Percentiles rank a stretch among this genome's conserved stretches.
These are phyloP conservation scores for Elachura formosa DNA, from an alignment of 2,113 vertebrate species.

Conservation along the genomic window DNA sequence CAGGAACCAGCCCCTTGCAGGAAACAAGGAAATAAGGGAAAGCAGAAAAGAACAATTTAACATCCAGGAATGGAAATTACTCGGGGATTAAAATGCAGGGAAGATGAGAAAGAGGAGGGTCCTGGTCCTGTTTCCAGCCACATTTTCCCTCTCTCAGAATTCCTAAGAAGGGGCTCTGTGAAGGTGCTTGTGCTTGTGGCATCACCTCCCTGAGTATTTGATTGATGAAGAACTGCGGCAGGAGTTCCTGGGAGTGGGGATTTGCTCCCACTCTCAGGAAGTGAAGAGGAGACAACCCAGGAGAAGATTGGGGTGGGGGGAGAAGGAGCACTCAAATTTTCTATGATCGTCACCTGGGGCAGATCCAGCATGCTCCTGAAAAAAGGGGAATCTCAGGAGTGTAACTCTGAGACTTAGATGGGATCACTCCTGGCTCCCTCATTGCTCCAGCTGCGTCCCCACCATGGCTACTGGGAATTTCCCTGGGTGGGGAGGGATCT, in stretches of 20 bases:
- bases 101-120: background rate
- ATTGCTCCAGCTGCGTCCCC: background rate
- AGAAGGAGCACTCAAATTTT: background rate
- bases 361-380: background rate
- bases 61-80: conserved; percentile 41
- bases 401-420: no score
- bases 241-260: background rate
- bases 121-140: background rate
- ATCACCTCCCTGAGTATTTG: background rate
- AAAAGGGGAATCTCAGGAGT: background rate
- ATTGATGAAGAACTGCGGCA: background rate
- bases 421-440: background rate
- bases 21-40: background rate
- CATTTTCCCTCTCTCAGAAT: background rate
- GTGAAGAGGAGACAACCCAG: background rate
- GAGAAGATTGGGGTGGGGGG: fast-evolving
- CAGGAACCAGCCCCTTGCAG: background rate
- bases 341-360: background rate
- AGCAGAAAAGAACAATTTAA: background rate
- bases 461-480: background rate
- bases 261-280: no score
- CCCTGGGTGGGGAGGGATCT: background rate
- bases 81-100: background rate
- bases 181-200: fast-evolving
- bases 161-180: background rate